Evolutionary conservation across 2,797 vertebrate genomes (phyloP).

Genomic region (Cynodonichthys magdalenae): DNA sequence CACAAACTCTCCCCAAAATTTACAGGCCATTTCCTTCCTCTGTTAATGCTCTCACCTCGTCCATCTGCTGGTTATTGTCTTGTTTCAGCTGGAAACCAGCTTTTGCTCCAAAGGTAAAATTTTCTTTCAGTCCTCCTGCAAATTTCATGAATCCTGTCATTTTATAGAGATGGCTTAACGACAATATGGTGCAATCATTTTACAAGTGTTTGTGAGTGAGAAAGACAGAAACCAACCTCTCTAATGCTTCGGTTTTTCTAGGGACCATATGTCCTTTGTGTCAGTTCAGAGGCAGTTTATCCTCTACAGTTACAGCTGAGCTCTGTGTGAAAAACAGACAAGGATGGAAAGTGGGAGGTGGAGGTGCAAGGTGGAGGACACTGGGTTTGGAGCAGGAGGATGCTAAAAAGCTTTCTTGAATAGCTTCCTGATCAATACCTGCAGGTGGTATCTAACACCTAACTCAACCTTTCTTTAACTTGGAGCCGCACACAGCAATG

Average conservation of each 20-base stretch:
- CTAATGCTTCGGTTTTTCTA: conserved; percentile 67
- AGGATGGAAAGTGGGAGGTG: conserved; percentile 67
- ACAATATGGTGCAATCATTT: conserved; percentile 6
- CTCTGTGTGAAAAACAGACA: conserved; percentile 79
- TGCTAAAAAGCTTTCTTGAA: conserved; percentile 65
- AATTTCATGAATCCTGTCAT: conserved; percentile 51
- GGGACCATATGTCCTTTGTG: conserved; percentile 78
- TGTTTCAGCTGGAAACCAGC: conserved; percentile 55
- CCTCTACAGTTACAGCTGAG: conserved; percentile 79
- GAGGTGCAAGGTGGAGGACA: conserved; percentile 52
- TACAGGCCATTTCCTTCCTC: conserved; percentile 54
- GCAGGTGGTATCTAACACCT: conserved; percentile 56
- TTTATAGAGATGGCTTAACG: conserved; percentile 46
- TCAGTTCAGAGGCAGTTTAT: conserved; percentile 67
- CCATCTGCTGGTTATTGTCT: conserved; percentile 56
- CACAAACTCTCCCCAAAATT: conserved; percentile 26
- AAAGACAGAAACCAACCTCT: conserved; percentile 25
- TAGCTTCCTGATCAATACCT: conserved; percentile 82
- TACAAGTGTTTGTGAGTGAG: conserved; percentile 21
- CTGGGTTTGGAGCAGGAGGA: conserved; percentile 24
- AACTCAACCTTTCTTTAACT: conserved; percentile 28
- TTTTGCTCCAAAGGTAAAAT: conserved; percentile 42
- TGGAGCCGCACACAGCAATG: conserved; percentile 11
- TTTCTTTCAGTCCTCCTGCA: conserved; percentile 34
- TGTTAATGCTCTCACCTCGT: conserved; percentile 51